phyloP scores from a whole-genome alignment of 2,797 vertebrate genomes.

The Gymnopithys bicolor region DNA sequence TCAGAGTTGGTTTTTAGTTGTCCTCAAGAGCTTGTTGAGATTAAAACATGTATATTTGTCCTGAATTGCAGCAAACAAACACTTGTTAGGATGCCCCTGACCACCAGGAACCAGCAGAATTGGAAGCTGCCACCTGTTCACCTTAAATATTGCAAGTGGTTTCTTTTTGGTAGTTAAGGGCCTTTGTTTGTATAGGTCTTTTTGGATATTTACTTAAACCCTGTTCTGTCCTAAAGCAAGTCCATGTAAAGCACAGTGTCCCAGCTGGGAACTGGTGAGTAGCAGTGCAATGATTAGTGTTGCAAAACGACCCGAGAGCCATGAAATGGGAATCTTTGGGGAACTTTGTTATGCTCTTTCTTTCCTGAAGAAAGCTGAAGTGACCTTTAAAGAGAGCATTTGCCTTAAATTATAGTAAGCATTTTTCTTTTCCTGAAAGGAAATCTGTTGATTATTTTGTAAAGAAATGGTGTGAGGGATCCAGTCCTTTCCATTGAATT shows the following conservation, averaged over 20 bases:
- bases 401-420: slow-evolving; percentile 34
- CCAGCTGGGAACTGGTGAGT: background rate
- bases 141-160: slow-evolving; percentile 28
- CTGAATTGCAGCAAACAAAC: background rate
- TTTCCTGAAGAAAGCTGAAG: slow-evolving; percentile 49
- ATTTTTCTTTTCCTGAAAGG: background rate
- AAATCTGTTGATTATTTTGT: background rate
- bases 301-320: background rate
- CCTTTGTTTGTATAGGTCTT: slow-evolving; percentile 51
- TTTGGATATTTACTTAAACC: slow-evolving; percentile 26
- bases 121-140: slow-evolving; percentile 15
- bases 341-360: background rate
- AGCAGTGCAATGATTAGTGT: slow-evolving; percentile 40
- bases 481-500: background rate
- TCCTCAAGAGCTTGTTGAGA: background rate
- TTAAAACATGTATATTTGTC: background rate
- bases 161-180: slow-evolving; percentile 38
- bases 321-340: background rate
- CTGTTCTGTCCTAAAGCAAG: slow-evolving; percentile 25
- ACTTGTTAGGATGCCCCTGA: background rate
- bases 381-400: slow-evolving; percentile 58
- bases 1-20: background rate
- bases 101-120: background rate
- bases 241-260: background rate
- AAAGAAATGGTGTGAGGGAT: background rate